Evolutionary conservation across 53 echinoderm and acorn worm species (phyloP), one percentile per base, ranked within the genome.

Genomic region (Stichopus horrens): DNA sequence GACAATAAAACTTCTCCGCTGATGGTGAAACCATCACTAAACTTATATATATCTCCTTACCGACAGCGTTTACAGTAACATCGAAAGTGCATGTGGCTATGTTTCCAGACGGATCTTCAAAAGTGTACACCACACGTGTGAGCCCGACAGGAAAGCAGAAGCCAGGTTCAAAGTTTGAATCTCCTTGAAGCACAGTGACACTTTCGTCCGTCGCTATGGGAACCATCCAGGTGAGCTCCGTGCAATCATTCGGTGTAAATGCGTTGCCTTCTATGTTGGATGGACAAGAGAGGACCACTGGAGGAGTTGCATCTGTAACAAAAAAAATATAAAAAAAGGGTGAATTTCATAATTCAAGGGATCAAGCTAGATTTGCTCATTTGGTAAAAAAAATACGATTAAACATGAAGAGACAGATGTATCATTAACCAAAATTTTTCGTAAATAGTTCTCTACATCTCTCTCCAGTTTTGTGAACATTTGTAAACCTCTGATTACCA

Each of bases 161-260:
- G 19, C 75, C 87, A 4, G 55, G 75, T 5, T 20, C 21, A 75
- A 87, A 54, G 54, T 87, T 74, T 57, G 74, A 55, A 4, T 7
- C 56, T 11, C 74, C 75, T 18, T 21, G 74, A 20, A 87, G 5
- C 19, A 87, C 55, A 54, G 73, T 20, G 18, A 74, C 75, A 21
- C 74, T 74, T 18, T 87, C 75, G 54, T 87, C 87, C 4, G 56
- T 68, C 14, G 87, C 87, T 19, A 87, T 53, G 8, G 87, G 87
- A 5, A 8, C 55, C 8, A 75, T 55, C 87, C 87, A 87, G 4
- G 75, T 53, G 7, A 75, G 20, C 19, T 54, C 58, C 10, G 71
- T 18, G 21, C 87, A 87, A 55, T 11, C 57, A 19, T 21, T 7
- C 5, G 53, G 4, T 8, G 75, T 19, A 7, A 21, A 51, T 14